These are phyloP conservation scores for Nymphalis io DNA, from an alignment of 1,140 invertebrate genomes.

Conservation along the genomic window DNA sequence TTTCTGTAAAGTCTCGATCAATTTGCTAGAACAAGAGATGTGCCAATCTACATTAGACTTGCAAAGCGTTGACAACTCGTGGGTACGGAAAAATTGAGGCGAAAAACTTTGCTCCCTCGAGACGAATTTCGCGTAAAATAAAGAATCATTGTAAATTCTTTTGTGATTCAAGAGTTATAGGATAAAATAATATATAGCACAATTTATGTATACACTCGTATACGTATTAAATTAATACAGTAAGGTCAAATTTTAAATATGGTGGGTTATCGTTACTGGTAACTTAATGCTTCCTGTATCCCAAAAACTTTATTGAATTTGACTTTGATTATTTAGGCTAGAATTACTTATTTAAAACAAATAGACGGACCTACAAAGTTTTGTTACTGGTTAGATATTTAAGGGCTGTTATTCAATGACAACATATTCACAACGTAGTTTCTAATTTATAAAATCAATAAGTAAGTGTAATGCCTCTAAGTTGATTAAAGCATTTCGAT, in stretches of 20 bases:
- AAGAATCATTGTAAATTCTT: constrained; percentile 21
- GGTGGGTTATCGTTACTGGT: not conserved
- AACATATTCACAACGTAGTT: no score
- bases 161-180: constrained; percentile 9
- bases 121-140: constrained; percentile 8
- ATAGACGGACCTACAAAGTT: no score
- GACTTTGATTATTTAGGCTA: no score
- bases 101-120: constrained; percentile 1
- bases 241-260: not conserved
- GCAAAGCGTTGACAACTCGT: constrained; percentile 12
- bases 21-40: constrained; percentile 1
- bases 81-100: constrained; percentile 11
- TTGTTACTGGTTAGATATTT: no score
- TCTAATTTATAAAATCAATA: no score
- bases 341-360: no score
- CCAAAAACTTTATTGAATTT: no score
- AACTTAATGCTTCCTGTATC: not conserved
- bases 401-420: no score
- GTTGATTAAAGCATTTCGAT: no score
- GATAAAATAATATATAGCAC: constrained; percentile 1
- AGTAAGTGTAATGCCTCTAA: no score
- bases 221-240: constrained; percentile 1
- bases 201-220: not conserved
- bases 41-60: constrained; percentile 8
- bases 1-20: not conserved